phyloP scores from a whole-genome alignment of 2,888 invertebrate genomes.

The Microplitis deprimator region DNA sequence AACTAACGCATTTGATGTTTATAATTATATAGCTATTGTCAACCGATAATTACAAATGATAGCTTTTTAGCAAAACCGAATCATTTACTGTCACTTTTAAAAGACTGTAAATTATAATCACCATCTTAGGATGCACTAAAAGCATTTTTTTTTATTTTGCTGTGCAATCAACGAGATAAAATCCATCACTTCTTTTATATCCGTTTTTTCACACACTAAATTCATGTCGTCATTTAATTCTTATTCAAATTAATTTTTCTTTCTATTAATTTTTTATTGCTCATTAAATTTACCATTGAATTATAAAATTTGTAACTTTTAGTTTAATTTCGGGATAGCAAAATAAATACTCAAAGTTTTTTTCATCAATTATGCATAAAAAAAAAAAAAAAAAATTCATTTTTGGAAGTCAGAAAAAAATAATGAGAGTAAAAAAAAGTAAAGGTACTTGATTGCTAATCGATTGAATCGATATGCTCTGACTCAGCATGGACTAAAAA shows the following conservation, averaged over 20 bases:
- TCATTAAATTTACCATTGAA: not conserved
- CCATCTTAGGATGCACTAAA: not conserved
- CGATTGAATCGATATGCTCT: conserved; percentile 12
- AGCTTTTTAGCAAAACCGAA: not conserved
- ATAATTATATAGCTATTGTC: not conserved
- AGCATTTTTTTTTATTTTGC: not conserved
- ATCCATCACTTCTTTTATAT: not conserved
- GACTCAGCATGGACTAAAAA: conserved; percentile 14
- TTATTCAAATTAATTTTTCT: not conserved
- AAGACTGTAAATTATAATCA: not conserved
- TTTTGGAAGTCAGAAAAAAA: not conserved
- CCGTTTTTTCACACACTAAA: not conserved
- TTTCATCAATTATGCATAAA: not conserved
- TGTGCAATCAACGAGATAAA: not conserved
- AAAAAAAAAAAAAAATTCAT: not conserved
- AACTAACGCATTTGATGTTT: not conserved
- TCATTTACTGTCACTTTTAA: not conserved
- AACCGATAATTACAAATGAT: not conserved
- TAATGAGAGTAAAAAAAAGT: not conserved
- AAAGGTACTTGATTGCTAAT: not conserved
- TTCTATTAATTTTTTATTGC: not conserved
- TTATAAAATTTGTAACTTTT: not conserved
- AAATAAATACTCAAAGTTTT: not conserved
- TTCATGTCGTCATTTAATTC: not conserved
- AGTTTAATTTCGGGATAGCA: not conserved